A percentile compares a stretch with the other conserved stretches of the same genome.
phyloP scores from a whole-genome alignment of 2,797 vertebrate species.

The Schizopygopsis malacanthus region DNA sequence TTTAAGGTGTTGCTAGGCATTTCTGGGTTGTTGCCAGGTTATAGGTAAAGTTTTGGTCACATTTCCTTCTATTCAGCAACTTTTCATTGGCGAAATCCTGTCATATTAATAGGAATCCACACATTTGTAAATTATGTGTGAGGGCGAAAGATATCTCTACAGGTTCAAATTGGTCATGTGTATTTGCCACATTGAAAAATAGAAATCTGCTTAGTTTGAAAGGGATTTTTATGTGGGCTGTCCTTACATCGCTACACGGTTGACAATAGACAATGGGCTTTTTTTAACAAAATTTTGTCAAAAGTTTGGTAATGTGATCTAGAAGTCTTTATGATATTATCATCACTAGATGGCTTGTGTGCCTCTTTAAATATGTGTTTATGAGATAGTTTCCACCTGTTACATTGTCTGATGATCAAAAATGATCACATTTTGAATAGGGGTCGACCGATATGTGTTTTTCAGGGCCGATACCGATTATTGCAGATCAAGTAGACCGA shows the following conservation, averaged over 20 bases:
- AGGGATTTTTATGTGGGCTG: neutral
- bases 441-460: too few species aligned
- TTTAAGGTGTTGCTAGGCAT: neutral
- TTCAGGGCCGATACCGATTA: too few species aligned
- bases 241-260: neutral
- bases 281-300: neutral
- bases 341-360: neutral
- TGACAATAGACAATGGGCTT: neutral
- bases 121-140: neutral
- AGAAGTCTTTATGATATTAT: neutral
- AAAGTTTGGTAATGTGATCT: neutral
- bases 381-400: neutral
- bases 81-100: neutral
- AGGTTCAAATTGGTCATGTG: neutral
- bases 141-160: neutral
- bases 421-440: neutral
- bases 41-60: neutral
- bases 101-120: neutral
- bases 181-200: neutral
- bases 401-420: neutral
- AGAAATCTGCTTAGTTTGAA: neutral
- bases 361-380: neutral
- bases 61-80: neutral
- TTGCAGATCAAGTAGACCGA: too few species aligned
- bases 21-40: neutral